Evolutionary conservation across 2,113 vertebrate genomes (phyloP).

Genomic region (Albula goreensis): DNA sequence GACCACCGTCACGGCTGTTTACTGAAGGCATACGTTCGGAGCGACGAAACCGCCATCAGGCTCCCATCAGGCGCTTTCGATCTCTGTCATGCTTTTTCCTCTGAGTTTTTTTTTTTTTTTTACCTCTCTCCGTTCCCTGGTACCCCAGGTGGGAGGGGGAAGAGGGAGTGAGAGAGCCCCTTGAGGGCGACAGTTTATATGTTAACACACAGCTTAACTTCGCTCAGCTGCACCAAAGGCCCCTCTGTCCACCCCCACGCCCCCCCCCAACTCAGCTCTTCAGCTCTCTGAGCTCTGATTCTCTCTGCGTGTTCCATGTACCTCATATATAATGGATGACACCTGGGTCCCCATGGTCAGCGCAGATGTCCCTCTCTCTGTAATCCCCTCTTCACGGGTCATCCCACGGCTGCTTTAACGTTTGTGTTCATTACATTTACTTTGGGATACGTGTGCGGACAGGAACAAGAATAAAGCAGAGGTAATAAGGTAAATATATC

Average conservation of each 20-base stretch:
- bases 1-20: constrained; percentile 4
- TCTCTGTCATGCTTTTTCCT: too few relatives aligned
- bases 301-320: background rate
- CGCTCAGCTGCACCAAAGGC: background rate
- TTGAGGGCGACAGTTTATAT: background rate
- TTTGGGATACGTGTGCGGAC: too few relatives aligned
- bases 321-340: background rate
- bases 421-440: too few relatives aligned
- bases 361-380: background rate
- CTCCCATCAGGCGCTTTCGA: background rate
- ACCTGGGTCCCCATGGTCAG: background rate
- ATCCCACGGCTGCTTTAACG: too few relatives aligned
- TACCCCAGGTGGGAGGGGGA: background rate
- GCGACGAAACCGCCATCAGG: background rate
- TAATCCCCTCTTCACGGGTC: background rate
- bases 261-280: background rate
- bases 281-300: background rate
- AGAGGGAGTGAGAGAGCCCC: background rate
- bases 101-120: background rate
- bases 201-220: background rate
- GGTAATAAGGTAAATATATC: too few relatives aligned
- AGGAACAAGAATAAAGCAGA: too few relatives aligned
- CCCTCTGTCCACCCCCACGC: background rate
- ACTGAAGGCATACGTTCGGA: background rate
- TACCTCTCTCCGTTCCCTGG: background rate